Evolutionary conservation across 2,797 vertebrate species (phyloP).

Genomic region (Salarias fasciatus): DNA sequence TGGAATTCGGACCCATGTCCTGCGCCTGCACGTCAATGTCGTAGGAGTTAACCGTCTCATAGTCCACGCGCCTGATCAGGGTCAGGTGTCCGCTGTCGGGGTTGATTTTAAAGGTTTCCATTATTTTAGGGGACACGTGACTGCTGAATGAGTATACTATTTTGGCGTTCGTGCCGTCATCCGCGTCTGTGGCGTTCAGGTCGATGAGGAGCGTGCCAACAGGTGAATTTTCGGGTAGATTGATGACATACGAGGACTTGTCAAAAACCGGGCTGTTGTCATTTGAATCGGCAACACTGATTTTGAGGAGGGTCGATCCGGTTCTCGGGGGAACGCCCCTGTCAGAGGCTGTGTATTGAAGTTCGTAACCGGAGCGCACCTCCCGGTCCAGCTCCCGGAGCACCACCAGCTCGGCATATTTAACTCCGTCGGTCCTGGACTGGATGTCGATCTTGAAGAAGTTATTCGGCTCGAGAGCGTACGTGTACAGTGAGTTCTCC

Average conservation of each 20-base stretch:
- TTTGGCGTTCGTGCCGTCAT: conserved; percentile 95
- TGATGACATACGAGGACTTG: conserved; percentile 88
- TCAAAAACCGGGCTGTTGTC: conserved; percentile 96
- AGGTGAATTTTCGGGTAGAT: conserved; percentile 89
- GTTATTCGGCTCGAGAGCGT: conserved; percentile 89
- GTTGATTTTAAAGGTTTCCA: conserved; percentile 94
- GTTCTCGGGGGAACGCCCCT: conserved; percentile 91
- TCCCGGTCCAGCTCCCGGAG: conserved; percentile 93
- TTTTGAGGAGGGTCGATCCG: conserved; percentile 91
- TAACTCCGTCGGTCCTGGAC: conserved; percentile 92
- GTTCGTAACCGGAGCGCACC: conserved; percentile 89
- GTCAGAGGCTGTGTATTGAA: conserved; percentile 93
- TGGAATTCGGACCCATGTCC: conserved; percentile 96
- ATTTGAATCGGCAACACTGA: conserved; percentile 94
- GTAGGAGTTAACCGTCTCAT: conserved; percentile 89
- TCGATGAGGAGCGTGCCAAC: conserved; percentile 91
- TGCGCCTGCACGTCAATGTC: conserved; percentile 97
- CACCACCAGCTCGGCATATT: conserved; percentile 94
- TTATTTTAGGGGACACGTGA: conserved; percentile 92
- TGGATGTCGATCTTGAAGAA: conserved; percentile 93
- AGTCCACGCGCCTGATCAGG: conserved; percentile 91
- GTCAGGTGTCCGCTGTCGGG: conserved; percentile 91
- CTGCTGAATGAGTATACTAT: conserved; percentile 95
- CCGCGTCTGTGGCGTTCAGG: conserved; percentile 94
- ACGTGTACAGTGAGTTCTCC: conserved; percentile 93